Conservation (phyloP, 1,140 invertebrate species). For the Helicoverpa zea region DNA sequence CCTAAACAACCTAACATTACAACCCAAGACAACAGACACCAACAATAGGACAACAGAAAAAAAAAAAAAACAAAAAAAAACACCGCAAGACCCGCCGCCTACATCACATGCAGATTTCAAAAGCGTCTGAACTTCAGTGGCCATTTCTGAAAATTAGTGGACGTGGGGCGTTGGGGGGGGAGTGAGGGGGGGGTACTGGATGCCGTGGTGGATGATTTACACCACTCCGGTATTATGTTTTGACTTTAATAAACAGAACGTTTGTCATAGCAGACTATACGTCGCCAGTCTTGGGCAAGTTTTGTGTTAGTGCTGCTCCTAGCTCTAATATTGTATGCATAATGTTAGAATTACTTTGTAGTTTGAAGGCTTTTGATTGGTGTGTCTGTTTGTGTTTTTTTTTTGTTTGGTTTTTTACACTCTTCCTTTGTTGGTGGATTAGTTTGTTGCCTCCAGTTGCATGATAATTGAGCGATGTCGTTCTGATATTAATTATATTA, state of each 20-base stretch:
- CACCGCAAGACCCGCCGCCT: not conserved
- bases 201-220: conserved; percentile 84
- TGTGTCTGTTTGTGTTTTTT: not conserved
- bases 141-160: conserved; percentile 83
- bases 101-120: conserved; percentile 62
- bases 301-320: conserved; percentile 17
- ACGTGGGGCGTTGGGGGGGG: conserved; percentile 63
- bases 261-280: conserved; percentile 76
- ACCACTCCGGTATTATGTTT: conserved; percentile 85
- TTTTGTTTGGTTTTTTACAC: not conserved
- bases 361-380: not conserved
- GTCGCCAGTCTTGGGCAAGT: conserved; percentile 58
- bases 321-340: conserved; percentile 2
- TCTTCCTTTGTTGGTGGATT: too few relatives aligned
- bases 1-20: not conserved
- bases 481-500: too few relatives aligned
- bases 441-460: too few relatives aligned
- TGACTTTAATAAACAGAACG: conserved; percentile 85
- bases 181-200: conserved; percentile 35
- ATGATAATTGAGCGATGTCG: too few relatives aligned
- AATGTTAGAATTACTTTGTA: conserved; percentile 11
- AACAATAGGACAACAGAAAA: not conserved
- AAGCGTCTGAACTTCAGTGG: conserved; percentile 72
- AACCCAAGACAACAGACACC: conserved; percentile 23
- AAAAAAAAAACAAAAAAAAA: not conserved